phyloP scores from a whole-genome alignment of 1,140 invertebrate genomes.

The Papilio polyxenes region DNA sequence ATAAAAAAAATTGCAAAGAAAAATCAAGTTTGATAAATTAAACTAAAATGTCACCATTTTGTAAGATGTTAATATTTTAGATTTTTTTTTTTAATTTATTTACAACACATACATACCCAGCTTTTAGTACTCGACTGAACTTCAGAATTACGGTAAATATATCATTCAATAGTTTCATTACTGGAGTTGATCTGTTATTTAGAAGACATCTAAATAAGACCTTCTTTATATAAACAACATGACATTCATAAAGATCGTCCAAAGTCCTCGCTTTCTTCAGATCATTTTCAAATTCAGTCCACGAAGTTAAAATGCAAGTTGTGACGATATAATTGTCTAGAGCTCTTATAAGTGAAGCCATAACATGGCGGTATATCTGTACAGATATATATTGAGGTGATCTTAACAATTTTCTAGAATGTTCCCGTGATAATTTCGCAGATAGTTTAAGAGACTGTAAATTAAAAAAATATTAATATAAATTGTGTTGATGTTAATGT shows the following conservation, averaged over 20 bases:
- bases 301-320: constrained; percentile 85
- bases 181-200: constrained; percentile 84
- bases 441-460: constrained; percentile 80
- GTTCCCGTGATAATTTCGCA: constrained; percentile 78
- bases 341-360: constrained; percentile 87
- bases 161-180: constrained; percentile 84
- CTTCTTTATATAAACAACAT: constrained; percentile 86
- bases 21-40: too few species aligned
- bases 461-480: constrained; percentile 43
- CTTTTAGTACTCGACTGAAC: constrained; percentile 82
- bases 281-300: constrained; percentile 85
- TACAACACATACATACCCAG: constrained; percentile 64
- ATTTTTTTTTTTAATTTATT: constrained; percentile 13
- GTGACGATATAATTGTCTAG: constrained; percentile 87
- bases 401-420: constrained; percentile 72
- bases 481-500: too few species aligned
- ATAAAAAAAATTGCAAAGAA: too few species aligned
- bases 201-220: constrained; percentile 86
- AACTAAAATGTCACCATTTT: neutral
- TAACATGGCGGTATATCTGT: constrained; percentile 85
- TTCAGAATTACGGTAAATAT: constrained; percentile 86
- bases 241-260: constrained; percentile 85
- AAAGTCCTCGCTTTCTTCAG: constrained; percentile 83
- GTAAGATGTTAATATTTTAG: neutral
- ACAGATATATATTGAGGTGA: constrained; percentile 83